These are phyloP conservation scores for Ypsolopha scabrella DNA, from an alignment of 2,888 invertebrate genomes.

Conservation along the genomic window DNA sequence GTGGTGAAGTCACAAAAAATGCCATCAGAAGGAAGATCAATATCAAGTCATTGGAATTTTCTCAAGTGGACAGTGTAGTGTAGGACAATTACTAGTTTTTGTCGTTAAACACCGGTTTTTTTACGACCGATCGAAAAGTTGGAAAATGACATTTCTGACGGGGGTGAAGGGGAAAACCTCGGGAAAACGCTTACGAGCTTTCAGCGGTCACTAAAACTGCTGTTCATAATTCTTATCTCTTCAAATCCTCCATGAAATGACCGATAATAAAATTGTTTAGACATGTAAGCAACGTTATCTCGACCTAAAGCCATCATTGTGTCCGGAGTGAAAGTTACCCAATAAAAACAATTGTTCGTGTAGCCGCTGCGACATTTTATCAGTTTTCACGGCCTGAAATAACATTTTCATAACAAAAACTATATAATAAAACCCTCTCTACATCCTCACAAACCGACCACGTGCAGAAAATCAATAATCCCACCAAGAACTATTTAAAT, in stretches of 20 bases:
- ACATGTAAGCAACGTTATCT: too few species aligned
- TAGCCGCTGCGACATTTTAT: background rate
- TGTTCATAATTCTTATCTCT: background rate
- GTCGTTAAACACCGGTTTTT: slow-evolving; percentile 4
- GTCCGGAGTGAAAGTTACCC: too few species aligned
- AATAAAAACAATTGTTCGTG: background rate
- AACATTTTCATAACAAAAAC: background rate
- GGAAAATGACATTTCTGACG: slow-evolving; percentile 42
- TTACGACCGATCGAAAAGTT: slow-evolving; percentile 39
- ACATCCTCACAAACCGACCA: background rate
- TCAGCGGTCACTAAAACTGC: background rate
- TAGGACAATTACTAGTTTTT: too few species aligned
- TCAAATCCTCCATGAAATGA: background rate
- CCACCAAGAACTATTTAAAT: background rate
- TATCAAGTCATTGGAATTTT: too few species aligned
- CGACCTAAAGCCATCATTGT: too few species aligned
- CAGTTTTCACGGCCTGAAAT: background rate
- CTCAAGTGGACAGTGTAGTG: too few species aligned
- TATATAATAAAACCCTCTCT: background rate
- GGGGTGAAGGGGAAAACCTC: slow-evolving; percentile 33
- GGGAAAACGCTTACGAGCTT: slow-evolving; percentile 17
- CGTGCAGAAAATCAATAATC: background rate
- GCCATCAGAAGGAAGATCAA: too few species aligned
- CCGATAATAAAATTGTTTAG: background rate
- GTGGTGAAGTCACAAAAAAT: too few species aligned